Percentiles rank a stretch among this genome's conserved stretches.
Evolutionary conservation across 1,140 invertebrate species (phyloP).

Genomic region (Orchestia grillus): DNA sequence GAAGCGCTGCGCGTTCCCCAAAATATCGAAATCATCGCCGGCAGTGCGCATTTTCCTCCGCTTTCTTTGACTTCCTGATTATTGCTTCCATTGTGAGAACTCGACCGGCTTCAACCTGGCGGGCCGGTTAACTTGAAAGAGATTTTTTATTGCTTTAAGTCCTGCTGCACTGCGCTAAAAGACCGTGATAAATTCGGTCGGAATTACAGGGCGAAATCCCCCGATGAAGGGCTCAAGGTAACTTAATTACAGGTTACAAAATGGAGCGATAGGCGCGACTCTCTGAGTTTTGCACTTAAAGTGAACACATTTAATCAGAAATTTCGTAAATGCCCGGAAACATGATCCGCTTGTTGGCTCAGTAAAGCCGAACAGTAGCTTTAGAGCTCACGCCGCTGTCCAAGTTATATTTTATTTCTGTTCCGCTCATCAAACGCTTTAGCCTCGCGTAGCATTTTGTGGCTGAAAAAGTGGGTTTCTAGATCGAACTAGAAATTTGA

Average conservation of each 20-base stretch:
- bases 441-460: neutral
- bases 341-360: neutral
- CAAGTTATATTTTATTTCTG: too few species aligned
- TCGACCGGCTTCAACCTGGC: neutral
- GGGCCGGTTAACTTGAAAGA: neutral
- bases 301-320: slow-evolving; percentile 9
- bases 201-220: neutral
- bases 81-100: neutral
- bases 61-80: neutral
- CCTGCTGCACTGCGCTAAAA: neutral
- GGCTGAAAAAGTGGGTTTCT: neutral
- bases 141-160: neutral
- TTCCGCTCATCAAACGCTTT: neutral
- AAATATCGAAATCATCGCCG: neutral
- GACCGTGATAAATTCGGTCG: neutral
- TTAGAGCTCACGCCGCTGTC: neutral
- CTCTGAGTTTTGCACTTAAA: neutral
- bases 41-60: neutral
- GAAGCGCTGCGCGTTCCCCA: neutral
- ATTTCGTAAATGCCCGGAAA: neutral
- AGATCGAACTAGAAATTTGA: too few species aligned
- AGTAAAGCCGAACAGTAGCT: neutral
- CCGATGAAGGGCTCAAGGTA: neutral
- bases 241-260: neutral
- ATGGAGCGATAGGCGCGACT: neutral